Percentiles rank a stretch among this genome's conserved stretches.
Evolutionary conservation across 2,888 invertebrate genomes (phyloP).

Genomic region (Candidula unifasciata): DNA sequence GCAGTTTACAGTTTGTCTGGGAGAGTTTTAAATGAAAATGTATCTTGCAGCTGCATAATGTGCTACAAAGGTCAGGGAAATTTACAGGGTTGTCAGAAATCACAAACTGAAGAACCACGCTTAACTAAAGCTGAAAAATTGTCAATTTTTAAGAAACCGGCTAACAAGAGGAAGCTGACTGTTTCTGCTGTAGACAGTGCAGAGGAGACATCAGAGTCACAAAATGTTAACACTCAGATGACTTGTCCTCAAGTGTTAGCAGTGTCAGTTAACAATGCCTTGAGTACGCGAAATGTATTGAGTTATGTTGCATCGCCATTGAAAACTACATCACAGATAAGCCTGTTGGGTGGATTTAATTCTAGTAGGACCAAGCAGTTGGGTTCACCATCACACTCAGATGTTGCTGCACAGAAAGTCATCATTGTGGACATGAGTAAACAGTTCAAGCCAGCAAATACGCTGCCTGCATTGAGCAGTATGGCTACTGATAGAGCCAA

Average conservation of each 20-base stretch:
- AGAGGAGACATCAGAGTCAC: neutral
- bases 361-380: neutral
- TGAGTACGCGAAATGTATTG: neutral
- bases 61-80: conserved; percentile 41
- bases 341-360: neutral
- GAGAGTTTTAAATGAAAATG: neutral
- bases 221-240: too few relatives aligned
- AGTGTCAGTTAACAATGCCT: neutral
- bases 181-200: neutral
- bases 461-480: neutral
- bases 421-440: neutral
- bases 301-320: neutral
- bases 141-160: neutral
- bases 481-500: neutral
- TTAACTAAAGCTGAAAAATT: conserved; percentile 18
- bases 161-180: neutral
- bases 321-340: neutral
- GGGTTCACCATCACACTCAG: neutral
- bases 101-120: neutral
- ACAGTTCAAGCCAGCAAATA: neutral
- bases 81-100: neutral
- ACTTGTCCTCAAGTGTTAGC: neutral
- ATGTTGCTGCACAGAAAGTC: neutral
- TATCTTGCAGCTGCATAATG: conserved; percentile 40
- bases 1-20: neutral